Conservation (phyloP, 2,888 invertebrate species). For the Latheticus oryzae region DNA sequence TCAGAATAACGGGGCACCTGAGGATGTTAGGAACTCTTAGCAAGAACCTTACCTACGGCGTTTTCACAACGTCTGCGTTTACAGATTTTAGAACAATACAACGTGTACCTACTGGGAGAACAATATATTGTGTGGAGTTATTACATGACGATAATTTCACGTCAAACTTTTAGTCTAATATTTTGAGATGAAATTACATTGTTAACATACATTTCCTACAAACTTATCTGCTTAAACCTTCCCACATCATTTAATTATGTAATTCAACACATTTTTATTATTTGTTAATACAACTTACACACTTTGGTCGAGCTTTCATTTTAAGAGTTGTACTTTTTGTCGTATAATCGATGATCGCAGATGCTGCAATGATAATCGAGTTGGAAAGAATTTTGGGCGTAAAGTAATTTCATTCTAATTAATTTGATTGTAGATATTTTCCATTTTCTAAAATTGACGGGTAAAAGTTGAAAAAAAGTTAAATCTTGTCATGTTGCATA, state of each 20-base stretch:
- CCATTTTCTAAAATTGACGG: conserved; percentile 31
- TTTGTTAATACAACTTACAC: no score
- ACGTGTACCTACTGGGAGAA: not conserved
- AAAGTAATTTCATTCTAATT: conserved; percentile 28
- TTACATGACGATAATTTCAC: not conserved
- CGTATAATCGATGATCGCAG: conserved; percentile 5
- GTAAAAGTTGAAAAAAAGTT: conserved; percentile 35
- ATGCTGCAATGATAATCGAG: conserved; percentile 9
- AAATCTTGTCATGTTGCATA: conserved; percentile 40
- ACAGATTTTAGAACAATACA: conserved; percentile 27
- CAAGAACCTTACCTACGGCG: conserved; percentile 23
- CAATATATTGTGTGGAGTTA: conserved; percentile 6
- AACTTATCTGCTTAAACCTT: no score
- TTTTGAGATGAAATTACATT: no score
- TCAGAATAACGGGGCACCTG: conserved; percentile 33
- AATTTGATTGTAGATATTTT: conserved; percentile 38
- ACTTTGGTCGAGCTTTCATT: no score
- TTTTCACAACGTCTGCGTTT: conserved; percentile 23
- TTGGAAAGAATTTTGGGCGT: conserved; percentile 23
- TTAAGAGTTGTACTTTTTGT: no score
- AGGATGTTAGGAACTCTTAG: conserved; percentile 22
- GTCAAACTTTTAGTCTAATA: no score
- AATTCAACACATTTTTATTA: no score
- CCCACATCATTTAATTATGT: no score
- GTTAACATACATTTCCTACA: no score